Base-by-base conservation (phyloP, 2,113 vertebrate genomes). In the Podiceps cristatus region DNA sequence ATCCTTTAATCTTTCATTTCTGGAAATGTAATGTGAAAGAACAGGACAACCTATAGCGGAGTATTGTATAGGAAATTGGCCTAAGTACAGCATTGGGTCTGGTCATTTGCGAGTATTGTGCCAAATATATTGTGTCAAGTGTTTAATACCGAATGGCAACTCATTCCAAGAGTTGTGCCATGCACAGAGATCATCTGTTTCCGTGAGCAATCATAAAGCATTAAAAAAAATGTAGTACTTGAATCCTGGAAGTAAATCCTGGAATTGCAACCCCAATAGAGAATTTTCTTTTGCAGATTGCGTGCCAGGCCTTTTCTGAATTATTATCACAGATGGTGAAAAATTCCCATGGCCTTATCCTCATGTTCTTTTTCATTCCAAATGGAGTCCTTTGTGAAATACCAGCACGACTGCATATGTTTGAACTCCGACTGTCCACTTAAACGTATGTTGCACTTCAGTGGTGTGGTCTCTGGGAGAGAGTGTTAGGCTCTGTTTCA, bases 251-350 rank as follows among this genome's bases (percentile, higher is more conserved):
- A 91, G 24, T 23, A 60, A 93, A 86, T 84, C 88, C 59, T 88
- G 42, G 72, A 96, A 71, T 45, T 72, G 11, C 25, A 84, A 59
- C 16, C 55, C 72, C 68, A 75, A 31, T 78, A 91, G 76, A 88
- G 68, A 86, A 81, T 89, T 80, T 78, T 95, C 79, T 88, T 90
- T 73, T 92, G 45, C 94, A 92, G 79, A 94, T 74, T 90, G 67
- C 4, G 4, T 94, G 91, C 88, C 88, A 93, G 87, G 82, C 55
- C 83, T 92, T 96, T 91, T 94, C 75, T 93, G 72, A 93, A 78
- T 92, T 95, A 93, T 91, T 96, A 74, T 86, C 94, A 96, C 92
- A 97, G 96, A 97, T 97, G 96, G 97, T 81, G 88, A 96, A 97
- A 97, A 93, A 95, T 84, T 97, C 91, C 94, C 95, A 91, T 94